phyloP scores from a whole-genome alignment of 1,140 invertebrate genomes.

The Streblospio benedicti region DNA sequence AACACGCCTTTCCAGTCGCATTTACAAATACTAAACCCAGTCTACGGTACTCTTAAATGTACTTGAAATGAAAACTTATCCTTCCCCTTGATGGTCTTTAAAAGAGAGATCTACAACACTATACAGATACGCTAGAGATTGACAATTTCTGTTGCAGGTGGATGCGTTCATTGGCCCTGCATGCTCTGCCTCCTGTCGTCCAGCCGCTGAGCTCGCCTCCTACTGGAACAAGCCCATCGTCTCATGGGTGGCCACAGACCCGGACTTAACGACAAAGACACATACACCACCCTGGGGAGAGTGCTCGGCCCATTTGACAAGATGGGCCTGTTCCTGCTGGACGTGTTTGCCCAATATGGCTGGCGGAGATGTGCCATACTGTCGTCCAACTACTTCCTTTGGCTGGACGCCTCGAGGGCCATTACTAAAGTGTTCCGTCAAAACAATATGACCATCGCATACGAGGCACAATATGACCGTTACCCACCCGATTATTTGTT shows the following conservation, averaged over 20 bases:
- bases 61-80: no score
- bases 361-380: slow-evolving; percentile 6
- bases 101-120: no score
- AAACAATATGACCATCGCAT: background rate
- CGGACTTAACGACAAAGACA: slow-evolving; percentile 13
- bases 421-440: background rate
- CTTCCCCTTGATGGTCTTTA: no score
- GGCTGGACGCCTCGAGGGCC: background rate
- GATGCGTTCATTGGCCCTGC: slow-evolving; percentile 18
- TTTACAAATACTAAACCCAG: no score
- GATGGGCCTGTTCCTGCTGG: slow-evolving; percentile 12
- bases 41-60: no score
- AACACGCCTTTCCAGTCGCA: no score
- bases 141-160: no score
- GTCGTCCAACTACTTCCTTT: background rate
- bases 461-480: background rate
- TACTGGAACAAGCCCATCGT: slow-evolving; percentile 17
- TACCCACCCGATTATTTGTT: background rate
- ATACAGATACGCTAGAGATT: no score
- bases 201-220: slow-evolving; percentile 13
- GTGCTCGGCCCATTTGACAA: slow-evolving; percentile 13
- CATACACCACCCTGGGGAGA: slow-evolving; percentile 5
- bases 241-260: slow-evolving; percentile 17
- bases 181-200: slow-evolving; percentile 14
- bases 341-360: slow-evolving; percentile 7